Conservation (phyloP, 2,888 invertebrate species). For the Druceiella hillmani region DNA sequence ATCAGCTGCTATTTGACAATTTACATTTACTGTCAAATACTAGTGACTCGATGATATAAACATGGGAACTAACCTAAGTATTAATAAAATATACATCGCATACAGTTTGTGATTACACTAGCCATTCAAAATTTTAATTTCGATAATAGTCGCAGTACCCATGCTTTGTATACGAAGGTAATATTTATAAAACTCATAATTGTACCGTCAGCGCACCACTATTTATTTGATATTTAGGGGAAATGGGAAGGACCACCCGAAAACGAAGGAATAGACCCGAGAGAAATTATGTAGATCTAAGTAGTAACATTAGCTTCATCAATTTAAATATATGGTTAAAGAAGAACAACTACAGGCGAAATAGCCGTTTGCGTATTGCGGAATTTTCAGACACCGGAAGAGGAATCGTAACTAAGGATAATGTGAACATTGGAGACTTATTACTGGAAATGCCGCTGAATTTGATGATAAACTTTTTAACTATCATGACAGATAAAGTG, state of each 20-base stretch:
- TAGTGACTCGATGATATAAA: no score
- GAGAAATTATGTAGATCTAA: constrained; percentile 34
- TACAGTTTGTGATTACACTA: no score
- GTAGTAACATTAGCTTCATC: constrained; percentile 37
- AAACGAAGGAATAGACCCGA: constrained; percentile 35
- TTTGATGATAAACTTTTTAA: constrained; percentile 54
- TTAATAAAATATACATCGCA: no score
- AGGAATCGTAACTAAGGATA: constrained; percentile 61
- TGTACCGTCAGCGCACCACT: neutral
- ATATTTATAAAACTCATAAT: neutral
- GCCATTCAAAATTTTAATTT: no score
- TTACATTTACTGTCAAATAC: no score
- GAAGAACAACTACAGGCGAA: constrained; percentile 50
- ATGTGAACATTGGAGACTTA: constrained; percentile 51
- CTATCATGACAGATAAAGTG: constrained; percentile 47
- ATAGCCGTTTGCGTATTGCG: constrained; percentile 50
- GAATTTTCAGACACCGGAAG: constrained; percentile 65
- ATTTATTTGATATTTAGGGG: constrained; percentile 1
- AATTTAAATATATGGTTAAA: constrained; percentile 51
- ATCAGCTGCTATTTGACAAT: no score
- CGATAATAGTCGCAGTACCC: no score
- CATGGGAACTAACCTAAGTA: no score
- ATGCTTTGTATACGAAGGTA: no score
- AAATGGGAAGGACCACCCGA: constrained; percentile 51
- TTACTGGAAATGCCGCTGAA: constrained; percentile 56